Base-by-base conservation (phyloP, 1,140 invertebrate species). In the Leptopilina clavipes region DNA sequence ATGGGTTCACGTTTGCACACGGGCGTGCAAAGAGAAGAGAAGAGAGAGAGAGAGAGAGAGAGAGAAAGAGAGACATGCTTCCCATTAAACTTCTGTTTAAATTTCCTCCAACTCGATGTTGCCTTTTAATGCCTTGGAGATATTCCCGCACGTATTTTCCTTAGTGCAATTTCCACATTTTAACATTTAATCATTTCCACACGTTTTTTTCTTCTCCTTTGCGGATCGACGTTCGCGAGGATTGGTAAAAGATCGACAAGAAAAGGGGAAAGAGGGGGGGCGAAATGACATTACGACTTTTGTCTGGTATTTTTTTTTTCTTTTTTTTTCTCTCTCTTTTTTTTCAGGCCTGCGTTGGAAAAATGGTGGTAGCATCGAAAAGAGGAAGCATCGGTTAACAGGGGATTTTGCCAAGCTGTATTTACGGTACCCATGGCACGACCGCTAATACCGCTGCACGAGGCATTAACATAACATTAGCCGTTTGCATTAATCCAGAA, bases 391-490 rank as follows among this genome's bases (percentile, higher is more conserved):
- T 54, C 77, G 54, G 80, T 85, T 82, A 83, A 77, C 82, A 75
- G 76, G 19, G 81, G 79, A 83, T 84, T 83, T 83, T 81, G 81
- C 83, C 56, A 43, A 73, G 19, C 75, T 59, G 82, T 85, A 84
- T 87, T 86, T 85, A 86, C 82, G 78, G 65, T 82, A 80, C 74
- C 70, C 73, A 45, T n/a, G 25, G 48, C 56, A 74, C 54, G 72
- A 80, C 81, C 77, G 71, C 82, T 84, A 83, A 84, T 86, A 79
- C 82, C 74, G 78, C 75, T 70, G 76, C 80, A 48, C 76, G 74
- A 84, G 72, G 79, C 76, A 86, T 87, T 86, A 86, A 83, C 83
- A 85, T 86, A 86, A 84, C 82, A 84, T 86, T 84, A 85, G 81
- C 79, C 74, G 79, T 86, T 86, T 83, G 83, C 81, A 85, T 86